Conservation (phyloP, 2,113 vertebrate species). For the Calcarius ornatus region DNA sequence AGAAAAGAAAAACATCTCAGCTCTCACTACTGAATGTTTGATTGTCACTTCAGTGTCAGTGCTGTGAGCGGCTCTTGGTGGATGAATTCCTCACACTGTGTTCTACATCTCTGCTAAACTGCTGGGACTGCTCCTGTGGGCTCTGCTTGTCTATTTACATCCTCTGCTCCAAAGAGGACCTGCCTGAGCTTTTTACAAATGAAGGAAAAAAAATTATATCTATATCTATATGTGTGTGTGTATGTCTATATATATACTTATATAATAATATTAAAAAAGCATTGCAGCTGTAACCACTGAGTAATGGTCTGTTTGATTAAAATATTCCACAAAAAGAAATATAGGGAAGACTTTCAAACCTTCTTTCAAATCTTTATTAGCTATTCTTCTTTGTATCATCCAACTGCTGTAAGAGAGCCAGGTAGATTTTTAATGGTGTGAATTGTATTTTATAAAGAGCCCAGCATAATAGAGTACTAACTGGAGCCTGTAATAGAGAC, state of each 20-base stretch:
- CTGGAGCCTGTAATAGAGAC: not conserved
- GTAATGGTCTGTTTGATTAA: not conserved
- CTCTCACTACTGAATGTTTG: not conserved
- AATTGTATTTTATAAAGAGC: slow-evolving; percentile 22
- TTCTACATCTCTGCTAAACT: not conserved
- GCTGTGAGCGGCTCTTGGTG: not conserved
- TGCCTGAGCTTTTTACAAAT: not conserved
- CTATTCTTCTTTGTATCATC: not conserved
- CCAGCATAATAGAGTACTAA: not conserved
- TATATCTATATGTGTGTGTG: not conserved
- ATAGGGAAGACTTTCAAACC: not conserved
- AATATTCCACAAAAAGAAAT: not conserved
- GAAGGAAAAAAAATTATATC: not conserved
- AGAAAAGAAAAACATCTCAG: not conserved
- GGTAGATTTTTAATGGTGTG: not conserved
- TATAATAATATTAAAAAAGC: not conserved
- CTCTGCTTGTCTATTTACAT: not conserved
- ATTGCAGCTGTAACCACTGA: not conserved
- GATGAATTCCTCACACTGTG: not conserved
- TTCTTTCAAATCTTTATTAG: not conserved
- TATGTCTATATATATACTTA: not conserved
- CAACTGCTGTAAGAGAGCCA: not conserved
- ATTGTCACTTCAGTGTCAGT: not conserved
- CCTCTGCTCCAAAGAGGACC: not conserved
- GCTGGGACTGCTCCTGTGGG: not conserved